These are phyloP conservation scores for Crepidodera aurea DNA, from an alignment of 2,888 invertebrate species.

Conservation along the genomic window DNA sequence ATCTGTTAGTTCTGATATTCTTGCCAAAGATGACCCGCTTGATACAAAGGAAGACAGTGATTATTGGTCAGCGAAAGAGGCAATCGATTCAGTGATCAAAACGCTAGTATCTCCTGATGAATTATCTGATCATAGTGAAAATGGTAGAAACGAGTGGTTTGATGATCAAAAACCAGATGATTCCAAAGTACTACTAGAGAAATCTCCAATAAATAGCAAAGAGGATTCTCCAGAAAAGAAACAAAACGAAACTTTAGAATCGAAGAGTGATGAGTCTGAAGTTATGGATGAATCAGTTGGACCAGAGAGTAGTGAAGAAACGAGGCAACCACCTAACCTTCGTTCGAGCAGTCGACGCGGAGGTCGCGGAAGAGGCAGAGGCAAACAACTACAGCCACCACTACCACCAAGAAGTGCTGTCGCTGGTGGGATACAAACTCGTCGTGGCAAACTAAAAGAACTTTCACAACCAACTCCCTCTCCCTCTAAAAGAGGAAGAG, in stretches of 20 bases:
- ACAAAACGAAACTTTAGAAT: constrained; percentile 20
- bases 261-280: constrained; percentile 33
- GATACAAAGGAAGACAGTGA: constrained; percentile 66
- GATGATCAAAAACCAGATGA: constrained; percentile 41
- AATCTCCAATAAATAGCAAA: constrained; percentile 19
- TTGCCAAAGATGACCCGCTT: constrained; percentile 61
- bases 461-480: constrained; percentile 45
- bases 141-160: constrained; percentile 53
- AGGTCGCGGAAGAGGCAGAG: constrained; percentile 55
- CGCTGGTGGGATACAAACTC: constrained; percentile 65
- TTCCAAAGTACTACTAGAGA: constrained; percentile 1
- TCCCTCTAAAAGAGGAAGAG: constrained; percentile 56
- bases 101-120: constrained; percentile 68
- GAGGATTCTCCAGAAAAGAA: constrained; percentile 25
- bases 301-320: constrained; percentile 52
- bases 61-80: constrained; percentile 81
- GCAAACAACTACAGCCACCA: constrained; percentile 31
- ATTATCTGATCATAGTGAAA: constrained; percentile 57
- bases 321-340: constrained; percentile 43
- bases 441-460: constrained; percentile 57
- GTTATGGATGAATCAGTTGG: constrained; percentile 31
- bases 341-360: constrained; percentile 51
- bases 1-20: constrained; percentile 53
- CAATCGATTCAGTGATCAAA: constrained; percentile 83
- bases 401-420: constrained; percentile 8